These are phyloP conservation scores for Trissonchulus sp. DNA, from an alignment of 2,888 invertebrate species.

Conservation along the genomic window DNA sequence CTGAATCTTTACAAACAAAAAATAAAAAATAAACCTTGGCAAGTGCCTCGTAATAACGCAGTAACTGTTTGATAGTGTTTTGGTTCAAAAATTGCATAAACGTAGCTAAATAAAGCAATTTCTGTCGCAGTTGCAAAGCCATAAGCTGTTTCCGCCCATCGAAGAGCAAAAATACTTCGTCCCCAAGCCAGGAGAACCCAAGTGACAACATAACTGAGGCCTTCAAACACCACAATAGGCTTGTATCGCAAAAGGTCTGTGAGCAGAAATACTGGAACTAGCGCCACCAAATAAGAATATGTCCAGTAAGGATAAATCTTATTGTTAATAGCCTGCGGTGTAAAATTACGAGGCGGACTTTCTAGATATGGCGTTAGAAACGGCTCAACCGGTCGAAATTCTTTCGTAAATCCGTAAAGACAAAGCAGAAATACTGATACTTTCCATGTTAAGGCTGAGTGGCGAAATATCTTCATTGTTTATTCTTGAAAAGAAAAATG, in stretches of 20 bases:
- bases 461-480: too few species aligned
- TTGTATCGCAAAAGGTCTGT: conserved; percentile 67
- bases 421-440: too few species aligned
- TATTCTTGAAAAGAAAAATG: too few species aligned
- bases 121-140: not conserved
- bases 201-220: conserved; percentile 62
- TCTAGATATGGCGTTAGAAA: conserved; percentile 53
- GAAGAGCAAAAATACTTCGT: conserved; percentile 60
- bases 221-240: conserved; percentile 25
- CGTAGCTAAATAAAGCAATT: not conserved
- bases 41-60: not conserved
- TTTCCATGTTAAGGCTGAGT: too few species aligned
- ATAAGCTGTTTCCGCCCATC: not conserved
- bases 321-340: conserved; percentile 60
- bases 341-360: conserved; percentile 48
- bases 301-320: conserved; percentile 79
- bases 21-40: too few species aligned
- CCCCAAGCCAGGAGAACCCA: conserved; percentile 72
- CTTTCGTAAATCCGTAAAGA: conserved; percentile 52
- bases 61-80: not conserved
- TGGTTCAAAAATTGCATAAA: not conserved
- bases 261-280: conserved; percentile 44
- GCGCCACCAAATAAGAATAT: conserved; percentile 63
- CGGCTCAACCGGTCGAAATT: conserved; percentile 53
- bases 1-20: too few species aligned